A percentile compares a stretch with the other conserved stretches of the same genome.
These are phyloP conservation scores for Condylura cristata DNA, from an alignment of 2,113 vertebrate species.

Conservation along the genomic window DNA sequence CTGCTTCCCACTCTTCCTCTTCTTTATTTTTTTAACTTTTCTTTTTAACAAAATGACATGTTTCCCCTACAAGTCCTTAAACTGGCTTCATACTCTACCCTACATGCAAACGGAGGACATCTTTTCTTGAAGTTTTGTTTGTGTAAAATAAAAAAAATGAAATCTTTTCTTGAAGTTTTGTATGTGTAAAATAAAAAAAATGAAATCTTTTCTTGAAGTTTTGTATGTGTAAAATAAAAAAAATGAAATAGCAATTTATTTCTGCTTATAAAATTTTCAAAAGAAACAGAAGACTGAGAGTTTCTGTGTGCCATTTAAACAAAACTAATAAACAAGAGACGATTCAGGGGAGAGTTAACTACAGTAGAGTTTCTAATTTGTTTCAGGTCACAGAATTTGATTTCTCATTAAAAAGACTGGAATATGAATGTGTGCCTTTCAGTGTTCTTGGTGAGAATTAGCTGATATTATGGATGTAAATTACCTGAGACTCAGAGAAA, in stretches of 20 bases:
- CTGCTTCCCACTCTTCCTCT: too few relatives aligned
- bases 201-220: background rate
- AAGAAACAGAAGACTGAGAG: background rate
- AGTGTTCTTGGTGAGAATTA: slow-evolving; percentile 32
- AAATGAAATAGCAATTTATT: background rate
- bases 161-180: background rate
- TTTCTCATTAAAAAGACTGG: slow-evolving; percentile 27
- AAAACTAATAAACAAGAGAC: background rate
- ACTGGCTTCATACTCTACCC: background rate
- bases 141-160: background rate
- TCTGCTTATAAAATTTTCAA: background rate
- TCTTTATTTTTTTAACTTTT: background rate
- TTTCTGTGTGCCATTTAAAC: background rate
- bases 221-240: too few relatives aligned
- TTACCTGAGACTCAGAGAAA: slow-evolving; percentile 23
- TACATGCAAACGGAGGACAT: background rate
- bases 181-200: too few relatives aligned
- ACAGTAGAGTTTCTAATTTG: background rate
- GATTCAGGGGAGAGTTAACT: background rate
- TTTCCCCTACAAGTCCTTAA: background rate
- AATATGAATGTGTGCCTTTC: background rate
- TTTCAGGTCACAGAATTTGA: background rate
- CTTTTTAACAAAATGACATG: background rate
- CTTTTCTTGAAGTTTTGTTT: background rate
- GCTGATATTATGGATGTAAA: background rate